phyloP scores from a whole-genome alignment of 2,113 vertebrate species.

The Passer montanus region DNA sequence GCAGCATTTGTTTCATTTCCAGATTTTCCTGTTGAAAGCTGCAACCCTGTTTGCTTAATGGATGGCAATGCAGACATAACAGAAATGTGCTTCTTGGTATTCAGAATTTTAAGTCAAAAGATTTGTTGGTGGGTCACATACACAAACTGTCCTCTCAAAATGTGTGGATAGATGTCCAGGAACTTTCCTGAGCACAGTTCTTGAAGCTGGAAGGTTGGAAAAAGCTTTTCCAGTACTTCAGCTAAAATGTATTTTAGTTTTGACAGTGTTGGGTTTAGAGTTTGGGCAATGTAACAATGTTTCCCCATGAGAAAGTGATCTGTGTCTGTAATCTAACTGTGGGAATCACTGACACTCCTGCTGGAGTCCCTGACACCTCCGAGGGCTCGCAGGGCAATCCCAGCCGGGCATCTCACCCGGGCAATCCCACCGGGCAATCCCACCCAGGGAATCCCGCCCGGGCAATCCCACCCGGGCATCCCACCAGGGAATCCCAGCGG shows the following conservation, averaged over 20 bases:
- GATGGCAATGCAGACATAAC: not conserved
- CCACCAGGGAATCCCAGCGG: too few relatives aligned
- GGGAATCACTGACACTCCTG: not conserved
- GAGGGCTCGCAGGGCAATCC: not conserved
- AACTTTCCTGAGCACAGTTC: not conserved
- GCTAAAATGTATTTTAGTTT: not conserved
- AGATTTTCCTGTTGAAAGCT: not conserved
- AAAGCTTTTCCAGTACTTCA: not conserved
- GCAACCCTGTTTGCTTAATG: not conserved
- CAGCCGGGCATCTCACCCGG: too few relatives aligned
- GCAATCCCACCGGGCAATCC: too few relatives aligned
- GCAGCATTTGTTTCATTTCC: conserved; percentile 3
- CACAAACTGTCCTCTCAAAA: not conserved
- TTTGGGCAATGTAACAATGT: not conserved
- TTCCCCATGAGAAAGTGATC: not conserved
- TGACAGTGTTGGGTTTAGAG: not conserved
- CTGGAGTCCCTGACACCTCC: not conserved
- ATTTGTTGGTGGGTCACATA: not conserved
- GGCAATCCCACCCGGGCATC: too few relatives aligned
- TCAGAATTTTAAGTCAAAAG: not conserved
- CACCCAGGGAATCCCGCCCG: too few relatives aligned
- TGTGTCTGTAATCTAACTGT: not conserved
- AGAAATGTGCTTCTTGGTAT: not conserved
- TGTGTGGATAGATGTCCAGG: not conserved
- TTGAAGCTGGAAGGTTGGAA: not conserved